Evolutionary conservation across 1,140 invertebrate genomes (phyloP).

Genomic region (Aphaenogaster rudis): DNA sequence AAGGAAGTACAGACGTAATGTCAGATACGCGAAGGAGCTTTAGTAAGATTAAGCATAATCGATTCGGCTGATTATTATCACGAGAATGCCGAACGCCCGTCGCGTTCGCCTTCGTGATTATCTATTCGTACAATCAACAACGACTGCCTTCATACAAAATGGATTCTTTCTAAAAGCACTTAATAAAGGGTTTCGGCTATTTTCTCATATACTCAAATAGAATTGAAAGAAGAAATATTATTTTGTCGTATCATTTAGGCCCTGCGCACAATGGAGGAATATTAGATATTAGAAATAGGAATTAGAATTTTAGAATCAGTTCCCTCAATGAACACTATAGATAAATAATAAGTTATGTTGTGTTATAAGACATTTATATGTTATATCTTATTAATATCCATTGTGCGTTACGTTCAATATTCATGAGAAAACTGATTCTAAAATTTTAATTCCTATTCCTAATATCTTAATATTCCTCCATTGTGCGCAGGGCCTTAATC

Average conservation of each 20-base stretch:
- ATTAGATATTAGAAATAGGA: no score
- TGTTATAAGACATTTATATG: no score
- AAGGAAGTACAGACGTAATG: constrained; percentile 72
- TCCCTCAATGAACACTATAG: no score
- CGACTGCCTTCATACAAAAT: constrained; percentile 70
- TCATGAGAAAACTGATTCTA: no score
- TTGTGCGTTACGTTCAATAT: no score
- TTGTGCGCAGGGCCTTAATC: background rate
- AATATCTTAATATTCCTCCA: no score
- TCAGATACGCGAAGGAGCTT: constrained; percentile 73
- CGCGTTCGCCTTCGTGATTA: constrained; percentile 54
- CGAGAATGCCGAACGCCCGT: constrained; percentile 52
- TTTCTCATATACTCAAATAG: background rate
- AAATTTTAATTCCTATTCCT: no score
- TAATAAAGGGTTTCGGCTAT: background rate
- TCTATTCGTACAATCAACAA: constrained; percentile 74
- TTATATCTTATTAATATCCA: no score
- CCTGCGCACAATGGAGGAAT: no score
- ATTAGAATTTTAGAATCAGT: no score
- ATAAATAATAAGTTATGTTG: no score
- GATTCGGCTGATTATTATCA: constrained; percentile 65
- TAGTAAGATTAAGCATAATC: constrained; percentile 77
- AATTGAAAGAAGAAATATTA: background rate
- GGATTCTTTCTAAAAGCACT: constrained; percentile 56
- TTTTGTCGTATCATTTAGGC: background rate